A percentile compares a stretch with the other conserved stretches of the same genome.
Conservation (phyloP, 2,888 invertebrate genomes). For the Toxonevra muliebris region DNA sequence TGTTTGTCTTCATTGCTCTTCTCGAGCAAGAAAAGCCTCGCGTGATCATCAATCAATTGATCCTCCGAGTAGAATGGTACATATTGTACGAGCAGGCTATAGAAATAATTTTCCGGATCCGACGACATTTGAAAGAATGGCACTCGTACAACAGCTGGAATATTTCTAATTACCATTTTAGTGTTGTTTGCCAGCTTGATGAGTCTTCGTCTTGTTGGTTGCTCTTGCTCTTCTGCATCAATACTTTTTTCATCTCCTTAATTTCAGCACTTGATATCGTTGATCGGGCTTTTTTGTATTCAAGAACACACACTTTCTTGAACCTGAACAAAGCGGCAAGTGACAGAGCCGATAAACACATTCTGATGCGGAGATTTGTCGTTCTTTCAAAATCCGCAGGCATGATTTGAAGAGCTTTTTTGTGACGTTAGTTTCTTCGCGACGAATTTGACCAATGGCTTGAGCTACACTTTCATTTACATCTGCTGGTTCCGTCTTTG, state of each 20-base stretch:
- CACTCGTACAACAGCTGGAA: conserved; percentile 37
- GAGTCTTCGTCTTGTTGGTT: not conserved
- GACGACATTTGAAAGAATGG: conserved; percentile 40
- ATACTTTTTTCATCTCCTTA: conserved; percentile 23
- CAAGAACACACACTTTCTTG: conserved; percentile 38
- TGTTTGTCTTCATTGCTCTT: no score
- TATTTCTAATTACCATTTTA: conserved; percentile 28
- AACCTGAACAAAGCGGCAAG: conserved; percentile 35
- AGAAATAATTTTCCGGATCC: conserved; percentile 51
- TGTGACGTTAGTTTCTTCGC: conserved; percentile 42
- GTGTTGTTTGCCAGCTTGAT: not conserved
- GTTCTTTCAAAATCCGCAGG: conserved; percentile 48
- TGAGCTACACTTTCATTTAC: conserved; percentile 30
- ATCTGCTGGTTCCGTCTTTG: conserved; percentile 28
- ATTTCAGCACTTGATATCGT: conserved; percentile 46
- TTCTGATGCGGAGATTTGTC: conserved; percentile 50
- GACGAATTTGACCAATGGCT: conserved; percentile 38
- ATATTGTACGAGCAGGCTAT: conserved; percentile 44
- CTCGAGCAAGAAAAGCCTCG: no score
- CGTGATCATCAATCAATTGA: no score
- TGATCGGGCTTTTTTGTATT: conserved; percentile 45
- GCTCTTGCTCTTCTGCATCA: not conserved
- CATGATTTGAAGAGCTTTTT: conserved; percentile 47
- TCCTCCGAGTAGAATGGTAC: conserved; percentile 12
- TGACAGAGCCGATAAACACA: conserved; percentile 47